A percentile compares a stretch with the other conserved stretches of the same genome.
Evolutionary conservation across 64 coral and sea anemone species (phyloP).

Genomic region (Stylophora pistillata): DNA sequence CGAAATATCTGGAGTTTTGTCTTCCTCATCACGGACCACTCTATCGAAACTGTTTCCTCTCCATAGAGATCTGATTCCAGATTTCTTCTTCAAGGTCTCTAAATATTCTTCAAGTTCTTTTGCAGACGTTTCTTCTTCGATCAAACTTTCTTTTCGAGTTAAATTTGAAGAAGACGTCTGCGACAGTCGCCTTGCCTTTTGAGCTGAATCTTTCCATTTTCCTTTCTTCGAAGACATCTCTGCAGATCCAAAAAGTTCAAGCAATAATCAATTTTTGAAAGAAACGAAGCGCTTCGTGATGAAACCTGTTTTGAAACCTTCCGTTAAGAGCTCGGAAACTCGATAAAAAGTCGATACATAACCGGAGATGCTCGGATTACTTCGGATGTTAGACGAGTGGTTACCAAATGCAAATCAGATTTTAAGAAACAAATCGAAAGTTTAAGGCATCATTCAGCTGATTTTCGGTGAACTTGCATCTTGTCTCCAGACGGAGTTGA

Average conservation of each 20-base stretch:
- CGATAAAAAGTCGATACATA: neutral
- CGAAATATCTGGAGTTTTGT: constrained; percentile 85
- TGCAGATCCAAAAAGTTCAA: constrained; percentile 4
- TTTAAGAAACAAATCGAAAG: neutral
- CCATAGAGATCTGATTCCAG: constrained; percentile 74
- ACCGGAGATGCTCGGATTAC: constrained; percentile 6
- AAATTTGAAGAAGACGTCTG: constrained; percentile 48
- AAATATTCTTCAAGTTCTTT: constrained; percentile 78
- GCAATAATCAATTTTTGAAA: neutral
- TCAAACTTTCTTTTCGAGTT: constrained; percentile 52
- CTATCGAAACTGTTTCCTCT: constrained; percentile 62
- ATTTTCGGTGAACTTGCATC: too few species aligned
- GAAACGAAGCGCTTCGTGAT: too few species aligned
- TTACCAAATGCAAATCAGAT: too few species aligned
- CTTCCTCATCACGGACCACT: constrained; percentile 58
- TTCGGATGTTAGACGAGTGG: constrained; percentile 12
- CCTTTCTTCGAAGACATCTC: constrained; percentile 57
- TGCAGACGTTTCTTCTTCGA: constrained; percentile 71
- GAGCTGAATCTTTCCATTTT: constrained; percentile 74
- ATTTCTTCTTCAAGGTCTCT: constrained; percentile 75
- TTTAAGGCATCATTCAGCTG: too few species aligned
- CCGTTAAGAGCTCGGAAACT: neutral
- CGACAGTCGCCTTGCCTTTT: constrained; percentile 75
- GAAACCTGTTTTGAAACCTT: too few species aligned
- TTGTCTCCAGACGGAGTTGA: too few species aligned